phyloP scores from a whole-genome alignment of 2,113 vertebrate genomes.

The Campylorhamphus procurvoides region DNA sequence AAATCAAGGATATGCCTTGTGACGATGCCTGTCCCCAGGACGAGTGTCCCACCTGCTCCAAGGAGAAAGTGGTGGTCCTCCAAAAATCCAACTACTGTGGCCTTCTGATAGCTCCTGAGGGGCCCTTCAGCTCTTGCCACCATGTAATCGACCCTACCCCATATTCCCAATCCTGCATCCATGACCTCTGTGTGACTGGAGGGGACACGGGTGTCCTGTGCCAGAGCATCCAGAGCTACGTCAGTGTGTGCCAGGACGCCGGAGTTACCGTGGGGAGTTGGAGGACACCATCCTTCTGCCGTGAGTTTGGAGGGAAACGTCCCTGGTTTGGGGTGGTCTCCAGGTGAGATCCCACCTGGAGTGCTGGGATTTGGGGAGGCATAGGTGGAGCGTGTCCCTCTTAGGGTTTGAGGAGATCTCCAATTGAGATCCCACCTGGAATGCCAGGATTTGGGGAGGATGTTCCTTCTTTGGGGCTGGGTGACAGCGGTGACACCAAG shows the following conservation, averaged over 20 bases:
- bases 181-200: background rate
- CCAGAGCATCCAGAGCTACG: conserved; percentile 77
- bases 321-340: background rate
- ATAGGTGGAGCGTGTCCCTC: background rate
- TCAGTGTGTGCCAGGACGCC: conserved; percentile 73
- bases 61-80: conserved; percentile 37
- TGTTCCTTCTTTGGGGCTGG: background rate
- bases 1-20: background rate
- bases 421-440: background rate
- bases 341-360: background rate
- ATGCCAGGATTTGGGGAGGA: background rate
- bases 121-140: conserved; percentile 71
- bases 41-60: conserved; percentile 1
- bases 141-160: background rate
- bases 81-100: conserved; percentile 68
- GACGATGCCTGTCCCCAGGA: background rate
- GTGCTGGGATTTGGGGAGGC: background rate
- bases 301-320: conserved; percentile 64
- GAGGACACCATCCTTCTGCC: conserved; percentile 80
- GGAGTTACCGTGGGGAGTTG: conserved; percentile 70
- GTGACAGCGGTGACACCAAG: background rate
- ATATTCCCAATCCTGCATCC: conserved; percentile 56
- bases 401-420: background rate
- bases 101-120: background rate
- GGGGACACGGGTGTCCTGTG: conserved; percentile 72